Evolutionary conservation across 2,888 invertebrate genomes (phyloP), one percentile per base, ranked within the genome.

Genomic region (Tethea ocularis): DNA sequence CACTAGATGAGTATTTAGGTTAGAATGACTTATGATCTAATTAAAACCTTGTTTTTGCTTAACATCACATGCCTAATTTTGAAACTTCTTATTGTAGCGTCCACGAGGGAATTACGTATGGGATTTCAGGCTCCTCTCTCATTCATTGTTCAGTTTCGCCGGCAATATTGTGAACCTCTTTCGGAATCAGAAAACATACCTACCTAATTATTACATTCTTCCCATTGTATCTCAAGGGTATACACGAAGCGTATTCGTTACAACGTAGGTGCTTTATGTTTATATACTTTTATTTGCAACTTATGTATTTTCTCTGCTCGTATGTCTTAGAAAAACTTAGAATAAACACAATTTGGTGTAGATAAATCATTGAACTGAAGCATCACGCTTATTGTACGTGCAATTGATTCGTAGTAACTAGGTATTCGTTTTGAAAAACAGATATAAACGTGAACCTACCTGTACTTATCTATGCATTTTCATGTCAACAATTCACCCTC

Each of bases 71-170:
- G n/a, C n/a, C n/a, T n/a, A 36, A 54, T 54, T 54, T 29, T 26
- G 33, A 22, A 54, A 54, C 17, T 54, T 33, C 54, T 7, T 22
- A 22, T 22, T 54, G 33, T 33, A 54, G 54, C 54, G 54, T 36
- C 22, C 70, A 64, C 69, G 62, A 59, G 69, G 63, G 74, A 72
- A 77, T 77, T 78, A 79, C 77, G 69, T 76, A 71, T 69, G 74
- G 74, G 76, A 76, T 73, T 74, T 79, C 76, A 75, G 71, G 72
- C 71, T 70, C 72, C 65, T 51, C 64, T 73, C 73, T 77, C 73
- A 75, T 80, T 80, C 80, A 78, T 74, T 70, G 67, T 60, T 62
- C 51, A 64, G 68, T 64, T 68, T 64, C 66, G 60, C 54, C 52
- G 58, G 59, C 63, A 57, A 59, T 57, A 57, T 62, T 56, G 51